These are phyloP conservation scores for Crossaster papposus DNA, from an alignment of 53 echinoderm and acorn worm species.

Conservation along the genomic window DNA sequence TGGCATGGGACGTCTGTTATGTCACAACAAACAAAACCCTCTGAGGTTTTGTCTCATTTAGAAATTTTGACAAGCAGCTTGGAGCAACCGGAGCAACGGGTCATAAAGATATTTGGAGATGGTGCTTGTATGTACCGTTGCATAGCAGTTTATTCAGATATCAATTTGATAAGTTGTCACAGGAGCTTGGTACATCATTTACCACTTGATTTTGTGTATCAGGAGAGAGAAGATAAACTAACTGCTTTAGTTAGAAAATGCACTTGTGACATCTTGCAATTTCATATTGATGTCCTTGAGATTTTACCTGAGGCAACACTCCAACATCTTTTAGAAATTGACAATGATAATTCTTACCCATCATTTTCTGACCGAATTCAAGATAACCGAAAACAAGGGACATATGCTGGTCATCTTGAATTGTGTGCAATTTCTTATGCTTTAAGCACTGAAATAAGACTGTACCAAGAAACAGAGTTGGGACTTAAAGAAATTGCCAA, in stretches of 20 bases:
- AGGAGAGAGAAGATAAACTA: background rate
- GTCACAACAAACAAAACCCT: slow-evolving; percentile 15
- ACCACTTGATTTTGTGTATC: background rate
- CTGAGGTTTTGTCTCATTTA: background rate
- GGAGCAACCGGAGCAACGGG: no score
- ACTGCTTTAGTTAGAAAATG: background rate
- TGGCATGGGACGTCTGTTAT: slow-evolving; percentile 31
- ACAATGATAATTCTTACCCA: background rate
- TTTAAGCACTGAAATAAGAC: background rate
- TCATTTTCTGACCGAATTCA: background rate
- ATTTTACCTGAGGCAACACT: background rate
- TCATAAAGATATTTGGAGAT: slow-evolving; percentile 28
- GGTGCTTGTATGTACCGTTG: slow-evolving; percentile 33
- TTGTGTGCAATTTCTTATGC: background rate
- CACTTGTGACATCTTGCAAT: background rate
- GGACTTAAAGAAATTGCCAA: background rate
- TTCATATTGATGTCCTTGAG: background rate
- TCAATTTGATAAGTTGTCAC: background rate
- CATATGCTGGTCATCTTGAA: slow-evolving; percentile 10
- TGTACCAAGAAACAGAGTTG: background rate
- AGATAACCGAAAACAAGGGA: background rate
- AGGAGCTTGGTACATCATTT: no score
- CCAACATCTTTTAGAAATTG: background rate
- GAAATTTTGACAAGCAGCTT: background rate
- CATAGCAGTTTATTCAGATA: background rate